A percentile compares a stretch with the other conserved stretches of the same genome.
These are phyloP conservation scores for Pseudobourletiella spinata DNA, from an alignment of 1,140 invertebrate genomes.

Conservation along the genomic window DNA sequence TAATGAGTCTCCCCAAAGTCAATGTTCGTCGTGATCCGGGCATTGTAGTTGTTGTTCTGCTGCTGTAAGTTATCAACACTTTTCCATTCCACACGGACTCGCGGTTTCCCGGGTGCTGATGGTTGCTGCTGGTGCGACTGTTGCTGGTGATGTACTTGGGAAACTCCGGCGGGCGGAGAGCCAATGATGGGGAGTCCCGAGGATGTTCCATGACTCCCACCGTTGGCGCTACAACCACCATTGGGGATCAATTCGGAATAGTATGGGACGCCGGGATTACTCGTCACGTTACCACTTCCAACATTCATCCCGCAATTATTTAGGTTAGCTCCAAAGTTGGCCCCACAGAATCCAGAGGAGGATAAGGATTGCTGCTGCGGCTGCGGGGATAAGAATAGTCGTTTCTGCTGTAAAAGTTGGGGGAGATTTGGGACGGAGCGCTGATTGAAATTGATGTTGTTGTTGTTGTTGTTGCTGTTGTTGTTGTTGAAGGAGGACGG, in stretches of 20 bases:
- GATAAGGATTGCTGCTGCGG: conserved; percentile 24
- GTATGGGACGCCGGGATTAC: background rate
- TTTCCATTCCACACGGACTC: conserved; percentile 34
- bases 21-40: conserved; percentile 23
- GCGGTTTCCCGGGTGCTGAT: background rate
- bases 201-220: background rate
- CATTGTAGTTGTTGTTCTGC: background rate
- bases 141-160: background rate
- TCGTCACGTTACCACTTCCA: background rate
- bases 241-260: conserved; percentile 5
- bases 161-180: background rate
- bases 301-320: conserved; percentile 2
- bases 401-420: conserved; percentile 24
- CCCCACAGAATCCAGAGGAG: conserved; percentile 1
- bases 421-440: conserved; percentile 31
- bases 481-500: background rate
- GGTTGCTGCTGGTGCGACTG: conserved; percentile 2
- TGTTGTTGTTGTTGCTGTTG: background rate
- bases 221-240: background rate
- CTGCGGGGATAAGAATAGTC: conserved; percentile 32
- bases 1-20: conserved; percentile 20
- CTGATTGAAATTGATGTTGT: conserved; percentile 22
- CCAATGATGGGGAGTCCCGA: background rate
- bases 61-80: conserved; percentile 35
- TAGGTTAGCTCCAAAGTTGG: background rate